Base-by-base conservation (phyloP, 2,797 vertebrate species). In the Parauchenoglanis punctatus region DNA sequence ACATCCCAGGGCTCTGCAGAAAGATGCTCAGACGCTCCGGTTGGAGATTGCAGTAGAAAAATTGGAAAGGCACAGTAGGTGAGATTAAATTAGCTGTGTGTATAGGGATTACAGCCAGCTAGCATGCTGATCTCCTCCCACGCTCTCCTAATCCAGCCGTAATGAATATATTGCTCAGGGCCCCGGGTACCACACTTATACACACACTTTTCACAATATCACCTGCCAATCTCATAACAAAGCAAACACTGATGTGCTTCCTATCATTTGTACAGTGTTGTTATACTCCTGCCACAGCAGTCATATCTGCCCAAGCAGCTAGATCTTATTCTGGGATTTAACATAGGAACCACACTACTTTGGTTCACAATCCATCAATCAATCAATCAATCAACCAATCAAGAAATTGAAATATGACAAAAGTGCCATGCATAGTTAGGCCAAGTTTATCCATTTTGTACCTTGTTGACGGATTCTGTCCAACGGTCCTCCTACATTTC, bases 31-130 rank as follows among this genome's bases (percentile, higher is more conserved):
- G 89, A 7, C 2, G n/a, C 63, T 31, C 61, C 54, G 54, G 80
- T 84, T 84, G 88, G 93, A 93, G 93, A 93, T 54, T 46, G 84
- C 70, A 23, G 68, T 68, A 40, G 18, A 72, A 86, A 88, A 83
- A 68, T 72, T 76, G 87, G 44, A 93, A 94, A 94, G 93, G 94
- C 94, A 95, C 95, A 93, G 94, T 94, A 95, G 94, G 95, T 95
- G 94, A 94, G 93, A 96, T 96, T 96, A 96, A 96, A 96, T 96
- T 96, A 95, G 94, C 88, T 85, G 91, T 90, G 92, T 95, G 94
- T 94, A 94, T 95, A 91, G 93, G 94, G 95, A 96, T 96, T 95
- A 96, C 92, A 93, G 81, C 93, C n/a, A 93, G 93, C 94, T 94
- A 93, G 89, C 93, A 94, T 92, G 89, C 93, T 92, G 94, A 95